A percentile compares a stretch with the other conserved stretches of the same genome.
Evolutionary conservation across 2,797 vertebrate species (phyloP).

Genomic region (Pipistrellus kuhlii): DNA sequence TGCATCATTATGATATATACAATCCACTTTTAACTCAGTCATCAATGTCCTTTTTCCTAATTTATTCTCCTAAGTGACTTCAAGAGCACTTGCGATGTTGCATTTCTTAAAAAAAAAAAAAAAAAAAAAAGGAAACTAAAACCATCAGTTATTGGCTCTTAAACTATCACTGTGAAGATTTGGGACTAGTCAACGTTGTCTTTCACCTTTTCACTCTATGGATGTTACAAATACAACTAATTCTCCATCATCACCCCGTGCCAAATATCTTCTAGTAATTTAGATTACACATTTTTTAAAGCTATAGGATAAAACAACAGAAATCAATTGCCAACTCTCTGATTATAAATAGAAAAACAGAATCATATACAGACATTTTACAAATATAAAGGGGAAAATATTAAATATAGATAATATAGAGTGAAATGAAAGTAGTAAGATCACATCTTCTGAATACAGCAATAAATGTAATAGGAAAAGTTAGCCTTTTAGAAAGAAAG

Average conservation of each 20-base stretch:
- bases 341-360: not conserved
- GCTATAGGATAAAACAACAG: not conserved
- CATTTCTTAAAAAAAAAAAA: constrained; percentile 41
- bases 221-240: not conserved
- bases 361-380: not conserved
- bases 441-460: not conserved
- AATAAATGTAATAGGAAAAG: constrained; percentile 25
- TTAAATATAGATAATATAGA: not conserved
- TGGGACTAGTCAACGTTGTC: not conserved
- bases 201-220: constrained; percentile 31
- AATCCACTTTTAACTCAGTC: constrained; percentile 17
- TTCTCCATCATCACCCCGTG: not conserved
- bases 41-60: not conserved
- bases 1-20: not conserved
- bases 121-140: not conserved
- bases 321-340: not conserved
- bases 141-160: not conserved
- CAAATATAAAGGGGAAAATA: not conserved
- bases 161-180: not conserved
- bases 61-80: not conserved
- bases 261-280: not conserved
- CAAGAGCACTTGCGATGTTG: not conserved
- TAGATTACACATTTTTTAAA: not conserved
- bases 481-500: not conserved
- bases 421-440: not conserved